These are phyloP conservation scores for Apteryx mantelli DNA, from an alignment of 2,113 vertebrate species.

Conservation along the genomic window DNA sequence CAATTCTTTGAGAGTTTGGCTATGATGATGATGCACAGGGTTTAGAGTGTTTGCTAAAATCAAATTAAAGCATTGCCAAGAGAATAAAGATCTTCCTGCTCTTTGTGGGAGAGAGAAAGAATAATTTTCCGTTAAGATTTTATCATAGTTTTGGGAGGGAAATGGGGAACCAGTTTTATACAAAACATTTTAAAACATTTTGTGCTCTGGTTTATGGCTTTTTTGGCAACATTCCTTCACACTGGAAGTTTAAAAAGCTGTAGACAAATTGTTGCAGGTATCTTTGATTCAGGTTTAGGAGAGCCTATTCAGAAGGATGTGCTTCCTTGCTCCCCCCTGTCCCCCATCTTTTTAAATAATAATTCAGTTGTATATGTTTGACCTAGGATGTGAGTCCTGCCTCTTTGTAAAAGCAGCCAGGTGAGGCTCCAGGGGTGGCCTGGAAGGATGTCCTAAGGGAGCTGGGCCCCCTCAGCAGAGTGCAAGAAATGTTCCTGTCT, in stretches of 20 bases:
- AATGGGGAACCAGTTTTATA: not conserved
- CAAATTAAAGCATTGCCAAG: constrained; percentile 15
- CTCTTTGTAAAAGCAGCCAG: not conserved
- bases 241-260: not conserved
- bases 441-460: not conserved
- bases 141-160: not conserved
- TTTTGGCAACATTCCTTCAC: not conserved
- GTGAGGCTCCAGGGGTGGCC: not conserved
- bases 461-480: not conserved
- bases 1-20: not conserved
- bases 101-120: not conserved
- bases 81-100: constrained; percentile 33
- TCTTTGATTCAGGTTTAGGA: not conserved
- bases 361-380: not conserved
- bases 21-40: not conserved
- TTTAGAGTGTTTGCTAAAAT: constrained; percentile 34
- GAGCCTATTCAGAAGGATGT: not conserved
- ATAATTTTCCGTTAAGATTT: constrained; percentile 40
- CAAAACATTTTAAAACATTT: not conserved
- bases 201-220: not conserved
- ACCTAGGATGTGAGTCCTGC: not conserved
- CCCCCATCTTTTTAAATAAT: not conserved
- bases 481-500: rapidly evolving
- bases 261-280: not conserved
- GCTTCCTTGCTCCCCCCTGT: not conserved